Conservation (phyloP, 2,888 invertebrate species). For the Seira musarum region DNA sequence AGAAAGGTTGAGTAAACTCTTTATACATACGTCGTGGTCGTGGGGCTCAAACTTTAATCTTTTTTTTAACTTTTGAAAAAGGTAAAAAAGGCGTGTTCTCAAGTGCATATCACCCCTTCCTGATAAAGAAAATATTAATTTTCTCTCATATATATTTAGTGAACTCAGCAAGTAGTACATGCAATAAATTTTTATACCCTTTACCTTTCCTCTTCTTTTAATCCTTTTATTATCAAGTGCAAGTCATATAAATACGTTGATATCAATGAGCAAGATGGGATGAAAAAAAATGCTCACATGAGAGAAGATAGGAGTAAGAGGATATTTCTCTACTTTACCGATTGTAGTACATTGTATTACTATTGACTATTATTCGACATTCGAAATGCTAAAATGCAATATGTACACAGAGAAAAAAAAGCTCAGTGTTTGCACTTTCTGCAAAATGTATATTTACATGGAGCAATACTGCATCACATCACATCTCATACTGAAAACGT, state of each 20-base stretch:
- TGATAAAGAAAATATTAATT: background rate
- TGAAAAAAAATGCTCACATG: background rate
- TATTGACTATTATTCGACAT: too few relatives aligned
- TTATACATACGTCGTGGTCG: too few relatives aligned
- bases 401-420: background rate
- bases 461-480: slow-evolving; percentile 11
- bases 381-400: background rate
- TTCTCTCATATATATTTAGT: background rate
- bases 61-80: background rate
- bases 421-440: background rate
- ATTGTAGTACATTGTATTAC: background rate
- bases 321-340: background rate
- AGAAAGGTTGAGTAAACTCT: background rate
- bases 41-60: background rate
- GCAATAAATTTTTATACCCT: background rate
- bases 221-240: background rate
- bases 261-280: background rate
- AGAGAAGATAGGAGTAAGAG: background rate
- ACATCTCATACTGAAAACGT: slow-evolving; percentile 9
- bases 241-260: background rate
- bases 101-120: background rate
- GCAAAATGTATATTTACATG: slow-evolving; percentile 15
- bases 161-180: background rate
- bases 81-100: background rate
- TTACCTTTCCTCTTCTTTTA: background rate